These are phyloP conservation scores for Philereme vetulata DNA, from an alignment of 2,888 invertebrate genomes.

Conservation along the genomic window DNA sequence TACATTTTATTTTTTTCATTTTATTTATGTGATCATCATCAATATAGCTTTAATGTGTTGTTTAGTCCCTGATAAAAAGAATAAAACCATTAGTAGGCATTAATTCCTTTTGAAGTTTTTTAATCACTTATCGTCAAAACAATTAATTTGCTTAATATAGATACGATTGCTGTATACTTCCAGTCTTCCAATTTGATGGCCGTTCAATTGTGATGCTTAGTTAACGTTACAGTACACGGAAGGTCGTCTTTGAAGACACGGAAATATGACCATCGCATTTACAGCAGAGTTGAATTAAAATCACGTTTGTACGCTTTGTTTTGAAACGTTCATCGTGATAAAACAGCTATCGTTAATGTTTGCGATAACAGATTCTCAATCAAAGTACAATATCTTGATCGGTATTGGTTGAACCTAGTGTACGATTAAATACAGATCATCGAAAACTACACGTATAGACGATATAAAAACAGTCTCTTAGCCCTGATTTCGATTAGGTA, in stretches of 20 bases:
- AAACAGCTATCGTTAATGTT: slow-evolving; percentile 33
- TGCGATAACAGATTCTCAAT: slow-evolving; percentile 37
- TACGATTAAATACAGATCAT: too few species aligned
- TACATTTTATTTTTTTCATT: too few species aligned
- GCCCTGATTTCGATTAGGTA: too few species aligned
- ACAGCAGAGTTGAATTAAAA: slow-evolving; percentile 45
- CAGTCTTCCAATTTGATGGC: slow-evolving; percentile 10
- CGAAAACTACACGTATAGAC: too few species aligned
- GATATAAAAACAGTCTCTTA: too few species aligned
- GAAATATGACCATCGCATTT: slow-evolving; percentile 53
- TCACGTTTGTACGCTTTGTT: slow-evolving; percentile 52
- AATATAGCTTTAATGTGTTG: too few species aligned
- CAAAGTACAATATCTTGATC: slow-evolving; percentile 9
- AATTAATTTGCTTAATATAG: slow-evolving; percentile 1
- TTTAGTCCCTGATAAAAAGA: too few species aligned
- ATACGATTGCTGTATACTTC: slow-evolving; percentile 6
- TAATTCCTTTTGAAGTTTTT: not conserved
- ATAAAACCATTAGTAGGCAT: not conserved
- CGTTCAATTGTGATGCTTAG: slow-evolving; percentile 22
- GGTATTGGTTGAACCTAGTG: too few species aligned
- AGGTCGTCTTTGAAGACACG: slow-evolving; percentile 42
- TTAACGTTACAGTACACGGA: slow-evolving; percentile 32
- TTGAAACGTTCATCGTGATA: slow-evolving; percentile 40
- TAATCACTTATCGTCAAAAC: slow-evolving; percentile 1
- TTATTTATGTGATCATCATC: too few species aligned